Evolutionary conservation across 2,888 invertebrate species (phyloP).

Genomic region (Zaprionus bogoriensis): DNA sequence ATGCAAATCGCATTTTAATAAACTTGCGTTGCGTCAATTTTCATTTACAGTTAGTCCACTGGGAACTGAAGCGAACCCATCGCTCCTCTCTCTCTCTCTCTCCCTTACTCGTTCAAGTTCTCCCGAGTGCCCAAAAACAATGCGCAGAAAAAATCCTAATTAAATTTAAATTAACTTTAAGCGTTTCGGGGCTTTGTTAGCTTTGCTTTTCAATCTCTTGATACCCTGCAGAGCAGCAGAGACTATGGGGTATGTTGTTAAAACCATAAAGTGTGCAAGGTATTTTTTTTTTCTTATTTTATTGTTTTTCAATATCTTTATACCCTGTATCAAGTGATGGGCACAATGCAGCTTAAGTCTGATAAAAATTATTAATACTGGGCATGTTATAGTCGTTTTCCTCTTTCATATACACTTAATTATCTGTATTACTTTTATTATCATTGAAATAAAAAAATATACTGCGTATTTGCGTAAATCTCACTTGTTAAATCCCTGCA

Average conservation of each 20-base stretch:
- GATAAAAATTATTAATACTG: too few species aligned
- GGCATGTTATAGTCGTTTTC: too few species aligned
- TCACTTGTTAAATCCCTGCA: not conserved
- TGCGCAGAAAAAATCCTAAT: conserved; percentile 62
- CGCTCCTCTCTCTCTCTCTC: not conserved
- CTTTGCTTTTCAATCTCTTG: conserved; percentile 56
- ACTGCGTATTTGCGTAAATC: too few species aligned
- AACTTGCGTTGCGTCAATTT: conserved; percentile 75
- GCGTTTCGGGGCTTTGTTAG: conserved; percentile 69
- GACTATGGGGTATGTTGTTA: not conserved
- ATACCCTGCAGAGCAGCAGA: conserved; percentile 22
- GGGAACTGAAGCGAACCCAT: conserved; percentile 29
- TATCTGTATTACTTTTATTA: too few species aligned
- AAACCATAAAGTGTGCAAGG: not conserved
- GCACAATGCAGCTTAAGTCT: too few species aligned
- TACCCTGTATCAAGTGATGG: not conserved
- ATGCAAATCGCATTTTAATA: conserved; percentile 77
- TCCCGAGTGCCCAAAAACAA: conserved; percentile 46
- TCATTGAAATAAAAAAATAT: too few species aligned
- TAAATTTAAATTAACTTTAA: conserved; percentile 78
- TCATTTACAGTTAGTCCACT: conserved; percentile 73
- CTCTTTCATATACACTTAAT: too few species aligned
- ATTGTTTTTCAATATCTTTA: not conserved
- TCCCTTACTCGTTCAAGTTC: not conserved
- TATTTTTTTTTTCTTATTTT: too few species aligned